These are phyloP conservation scores for Eilema depressum DNA, from an alignment of 2,888 invertebrate genomes.

Conservation along the genomic window DNA sequence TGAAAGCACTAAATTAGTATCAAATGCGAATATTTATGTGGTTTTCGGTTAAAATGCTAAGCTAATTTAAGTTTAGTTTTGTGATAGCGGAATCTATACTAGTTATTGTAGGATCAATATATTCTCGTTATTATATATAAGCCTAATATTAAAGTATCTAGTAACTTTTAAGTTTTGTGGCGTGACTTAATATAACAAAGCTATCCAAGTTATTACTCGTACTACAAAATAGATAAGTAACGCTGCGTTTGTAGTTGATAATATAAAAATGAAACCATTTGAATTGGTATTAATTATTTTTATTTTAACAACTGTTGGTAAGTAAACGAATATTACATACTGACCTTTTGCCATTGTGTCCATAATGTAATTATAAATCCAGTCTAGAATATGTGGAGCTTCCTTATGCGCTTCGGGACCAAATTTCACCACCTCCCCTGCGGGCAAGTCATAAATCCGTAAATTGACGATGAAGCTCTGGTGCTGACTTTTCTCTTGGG, in stretches of 20 bases:
- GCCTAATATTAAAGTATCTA: not conserved
- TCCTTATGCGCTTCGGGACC: too few species aligned
- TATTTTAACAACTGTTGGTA: conserved; percentile 8
- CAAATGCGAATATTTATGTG: not conserved
- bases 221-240: not conserved
- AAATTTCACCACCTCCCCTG: too few species aligned
- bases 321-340: not conserved
- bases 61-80: not conserved
- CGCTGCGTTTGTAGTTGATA: not conserved
- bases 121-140: too few species aligned
- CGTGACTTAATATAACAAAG: not conserved
- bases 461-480: too few species aligned
- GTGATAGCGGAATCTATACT: not conserved
- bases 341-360: not conserved
- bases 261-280: not conserved
- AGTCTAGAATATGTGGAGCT: too few species aligned
- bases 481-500: too few species aligned
- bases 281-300: not conserved
- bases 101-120: not conserved
- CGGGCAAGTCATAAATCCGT: too few species aligned
- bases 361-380: too few species aligned
- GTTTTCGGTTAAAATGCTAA: not conserved
- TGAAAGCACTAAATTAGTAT: too few species aligned
- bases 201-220: not conserved
- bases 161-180: not conserved